These are phyloP conservation scores for Wasmannia auropunctata DNA, from an alignment of 1,140 invertebrate species.

Conservation along the genomic window DNA sequence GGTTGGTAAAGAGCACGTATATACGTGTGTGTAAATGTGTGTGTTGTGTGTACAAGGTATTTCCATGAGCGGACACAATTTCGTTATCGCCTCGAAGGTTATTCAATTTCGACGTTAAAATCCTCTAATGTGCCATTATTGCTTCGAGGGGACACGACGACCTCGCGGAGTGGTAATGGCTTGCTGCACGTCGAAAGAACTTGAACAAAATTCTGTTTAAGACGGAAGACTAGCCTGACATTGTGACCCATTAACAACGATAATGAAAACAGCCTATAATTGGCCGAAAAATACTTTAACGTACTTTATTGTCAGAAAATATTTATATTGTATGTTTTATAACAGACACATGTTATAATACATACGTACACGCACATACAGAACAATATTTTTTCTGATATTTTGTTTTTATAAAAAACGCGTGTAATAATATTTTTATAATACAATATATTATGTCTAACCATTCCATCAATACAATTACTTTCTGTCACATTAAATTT, in stretches of 20 bases:
- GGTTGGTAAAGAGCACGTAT: slow-evolving; percentile 40
- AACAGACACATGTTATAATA: background rate
- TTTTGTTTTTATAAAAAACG: background rate
- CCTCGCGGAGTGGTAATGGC: slow-evolving; percentile 74
- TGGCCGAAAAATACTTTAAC: background rate
- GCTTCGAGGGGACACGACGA: slow-evolving; percentile 57
- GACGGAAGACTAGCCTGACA: slow-evolving; percentile 49
- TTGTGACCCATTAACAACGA: slow-evolving; percentile 31
- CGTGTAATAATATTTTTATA: background rate
- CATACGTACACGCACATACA: background rate
- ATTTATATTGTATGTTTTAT: background rate
- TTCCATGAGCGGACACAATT: slow-evolving; percentile 80
- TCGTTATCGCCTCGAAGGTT: slow-evolving; percentile 81
- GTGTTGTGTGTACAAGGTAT: slow-evolving; percentile 66
- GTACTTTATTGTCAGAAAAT: background rate
- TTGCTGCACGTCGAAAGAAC: slow-evolving; percentile 67
- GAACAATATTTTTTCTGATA: background rate
- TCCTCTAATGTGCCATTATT: slow-evolving; percentile 84
- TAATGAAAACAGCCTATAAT: slow-evolving; percentile 23
- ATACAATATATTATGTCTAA: background rate
- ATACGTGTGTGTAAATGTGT: slow-evolving; percentile 58
- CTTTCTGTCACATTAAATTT: slow-evolving; percentile 6
- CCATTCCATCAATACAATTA: background rate
- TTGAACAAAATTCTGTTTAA: slow-evolving; percentile 64
- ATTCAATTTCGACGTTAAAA: slow-evolving; percentile 85